A percentile compares a stretch with the other conserved stretches of the same genome.
phyloP scores from a whole-genome alignment of 2,797 vertebrate genomes.

The Coluber constrictor region DNA sequence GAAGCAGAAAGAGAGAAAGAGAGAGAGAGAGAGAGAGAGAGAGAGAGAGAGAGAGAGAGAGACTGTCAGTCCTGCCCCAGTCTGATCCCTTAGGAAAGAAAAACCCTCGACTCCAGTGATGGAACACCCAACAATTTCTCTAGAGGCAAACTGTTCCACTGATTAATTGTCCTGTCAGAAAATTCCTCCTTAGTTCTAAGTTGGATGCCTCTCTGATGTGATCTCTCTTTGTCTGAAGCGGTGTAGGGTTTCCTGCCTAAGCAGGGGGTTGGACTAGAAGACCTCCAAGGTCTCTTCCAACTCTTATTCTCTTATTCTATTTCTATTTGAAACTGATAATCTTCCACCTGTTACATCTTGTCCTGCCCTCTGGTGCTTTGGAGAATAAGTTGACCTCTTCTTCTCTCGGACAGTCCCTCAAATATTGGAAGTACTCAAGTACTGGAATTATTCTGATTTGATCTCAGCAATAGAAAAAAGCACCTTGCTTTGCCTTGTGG shows the following conservation, averaged over 20 bases:
- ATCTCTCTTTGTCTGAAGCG: too few species aligned
- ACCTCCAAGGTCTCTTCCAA: too few species aligned
- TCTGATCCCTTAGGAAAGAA: not conserved
- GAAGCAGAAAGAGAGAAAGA: not conserved
- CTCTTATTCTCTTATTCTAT: too few species aligned
- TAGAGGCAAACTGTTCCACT: not conserved
- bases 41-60: not conserved
- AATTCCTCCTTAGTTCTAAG: not conserved
- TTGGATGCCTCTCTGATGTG: not conserved
- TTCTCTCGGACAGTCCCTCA: not conserved
- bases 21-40: not conserved
- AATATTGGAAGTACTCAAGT: not conserved
- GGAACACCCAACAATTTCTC: too few species aligned
- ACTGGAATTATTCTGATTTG: not conserved
- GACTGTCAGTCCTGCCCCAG: not conserved
- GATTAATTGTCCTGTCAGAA: not conserved
- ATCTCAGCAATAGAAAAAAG: constrained; percentile 30
- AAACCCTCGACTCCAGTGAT: not conserved
- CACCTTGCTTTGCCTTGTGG: constrained; percentile 79
- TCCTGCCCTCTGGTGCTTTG: not conserved
- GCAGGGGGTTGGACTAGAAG: too few species aligned
- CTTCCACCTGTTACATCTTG: not conserved
- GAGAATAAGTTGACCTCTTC: not conserved
- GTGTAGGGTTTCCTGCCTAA: too few species aligned
- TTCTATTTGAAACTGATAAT: too few species aligned